A percentile compares a stretch with the other conserved stretches of the same genome.
These are phyloP conservation scores for Eulacestoma nigropectus DNA, from an alignment of 2,113 vertebrate genomes.

Conservation along the genomic window DNA sequence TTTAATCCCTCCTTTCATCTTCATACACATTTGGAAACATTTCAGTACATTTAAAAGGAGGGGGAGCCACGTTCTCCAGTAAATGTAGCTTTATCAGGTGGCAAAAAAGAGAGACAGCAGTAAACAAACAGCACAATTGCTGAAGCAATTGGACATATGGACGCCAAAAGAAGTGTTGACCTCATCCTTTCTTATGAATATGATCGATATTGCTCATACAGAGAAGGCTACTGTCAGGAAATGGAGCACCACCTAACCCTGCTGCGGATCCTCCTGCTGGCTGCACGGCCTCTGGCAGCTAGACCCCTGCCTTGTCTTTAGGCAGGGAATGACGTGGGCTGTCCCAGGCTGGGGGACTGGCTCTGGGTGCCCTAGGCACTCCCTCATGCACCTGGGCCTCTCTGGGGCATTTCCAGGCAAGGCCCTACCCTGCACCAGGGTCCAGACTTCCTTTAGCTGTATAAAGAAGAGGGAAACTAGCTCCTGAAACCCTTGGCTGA, in stretches of 20 bases:
- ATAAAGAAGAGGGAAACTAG: background rate
- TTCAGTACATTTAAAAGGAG: background rate
- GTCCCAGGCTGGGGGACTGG: background rate
- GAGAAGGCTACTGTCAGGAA: background rate
- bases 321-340: accelerated
- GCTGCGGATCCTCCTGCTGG: background rate
- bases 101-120: background rate
- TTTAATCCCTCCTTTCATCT: background rate
- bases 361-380: background rate
- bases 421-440: background rate
- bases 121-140: background rate
- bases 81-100: background rate
- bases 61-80: background rate
- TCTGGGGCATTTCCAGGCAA: background rate
- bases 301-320: background rate
- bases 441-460: background rate
- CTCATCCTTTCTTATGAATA: background rate
- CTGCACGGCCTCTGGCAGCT: accelerated
- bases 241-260: background rate
- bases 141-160: background rate
- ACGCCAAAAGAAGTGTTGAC: background rate
- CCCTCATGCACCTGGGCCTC: background rate
- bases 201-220: background rate
- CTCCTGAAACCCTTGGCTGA: background rate
- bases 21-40: background rate